A percentile compares a stretch with the other conserved stretches of the same genome.
phyloP scores from a whole-genome alignment of 2,888 invertebrate genomes.

The Pachycephus smyrnensis region DNA sequence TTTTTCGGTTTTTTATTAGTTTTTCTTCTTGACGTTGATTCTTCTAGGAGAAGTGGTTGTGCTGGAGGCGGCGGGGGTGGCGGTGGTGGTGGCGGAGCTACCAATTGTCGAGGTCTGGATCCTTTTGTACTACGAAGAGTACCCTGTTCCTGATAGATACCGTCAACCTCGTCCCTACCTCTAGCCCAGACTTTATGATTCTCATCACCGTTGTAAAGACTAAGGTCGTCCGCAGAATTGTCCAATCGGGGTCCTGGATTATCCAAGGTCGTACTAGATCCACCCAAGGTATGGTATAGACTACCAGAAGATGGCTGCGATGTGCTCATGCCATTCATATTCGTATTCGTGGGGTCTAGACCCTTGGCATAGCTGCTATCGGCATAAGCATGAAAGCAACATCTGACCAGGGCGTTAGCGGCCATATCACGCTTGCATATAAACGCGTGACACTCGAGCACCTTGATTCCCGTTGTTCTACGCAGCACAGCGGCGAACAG shows the following conservation, averaged over 20 bases:
- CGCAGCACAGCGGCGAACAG: slow-evolving; percentile 96
- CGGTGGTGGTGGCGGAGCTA: slow-evolving; percentile 80
- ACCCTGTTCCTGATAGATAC: slow-evolving; percentile 75
- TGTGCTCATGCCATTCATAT: slow-evolving; percentile 52
- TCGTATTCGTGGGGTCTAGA: slow-evolving; percentile 63
- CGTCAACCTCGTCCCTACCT: slow-evolving; percentile 80
- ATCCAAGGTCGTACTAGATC: slow-evolving; percentile 64
- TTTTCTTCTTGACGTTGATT: slow-evolving; percentile 56
- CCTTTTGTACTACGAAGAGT: slow-evolving; percentile 69
- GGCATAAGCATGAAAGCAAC: slow-evolving; percentile 98
- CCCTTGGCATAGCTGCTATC: slow-evolving; percentile 91
- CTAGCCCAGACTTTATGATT: slow-evolving; percentile 96
- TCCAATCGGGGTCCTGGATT: slow-evolving; percentile 67
- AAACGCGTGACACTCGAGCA: slow-evolving; percentile 98
- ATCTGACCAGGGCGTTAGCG: slow-evolving; percentile 96
- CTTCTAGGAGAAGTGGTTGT: slow-evolving; percentile 56
- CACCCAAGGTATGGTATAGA: slow-evolving; percentile 64
- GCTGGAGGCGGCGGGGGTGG: slow-evolving; percentile 69
- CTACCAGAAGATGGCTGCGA: slow-evolving; percentile 47
- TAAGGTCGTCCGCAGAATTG: slow-evolving; percentile 78
- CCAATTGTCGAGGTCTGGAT: slow-evolving; percentile 84
- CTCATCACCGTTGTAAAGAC: slow-evolving; percentile 90
- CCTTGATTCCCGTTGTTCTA: slow-evolving; percentile 96
- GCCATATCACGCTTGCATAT: slow-evolving; percentile 97
- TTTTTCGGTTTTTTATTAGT: slow-evolving; percentile 60